Evolutionary conservation across 2,888 invertebrate species (phyloP).

Genomic region (Sarcophaga subvicina): DNA sequence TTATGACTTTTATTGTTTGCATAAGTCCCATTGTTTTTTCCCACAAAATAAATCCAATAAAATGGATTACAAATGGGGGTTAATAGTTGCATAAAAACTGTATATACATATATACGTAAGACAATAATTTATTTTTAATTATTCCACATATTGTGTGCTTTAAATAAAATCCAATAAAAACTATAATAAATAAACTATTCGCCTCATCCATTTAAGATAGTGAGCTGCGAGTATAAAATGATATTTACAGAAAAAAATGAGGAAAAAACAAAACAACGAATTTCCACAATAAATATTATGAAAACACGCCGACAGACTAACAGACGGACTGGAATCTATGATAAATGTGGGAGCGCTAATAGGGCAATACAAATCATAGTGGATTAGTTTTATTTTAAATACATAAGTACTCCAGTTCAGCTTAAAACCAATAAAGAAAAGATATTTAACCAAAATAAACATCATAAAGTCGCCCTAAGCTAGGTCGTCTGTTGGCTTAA

Average conservation of each 20-base stretch:
- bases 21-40: not conserved
- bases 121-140: constrained; percentile 31
- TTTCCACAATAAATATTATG: not conserved
- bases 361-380: not conserved
- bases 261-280: not conserved
- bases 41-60: not conserved
- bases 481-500: no score
- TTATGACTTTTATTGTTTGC: not conserved
- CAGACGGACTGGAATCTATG: not conserved
- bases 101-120: not conserved
- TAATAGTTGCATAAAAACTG: not conserved
- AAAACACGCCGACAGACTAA: not conserved
- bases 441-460: no score
- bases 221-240: no score
- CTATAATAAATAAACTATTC: constrained; percentile 52
- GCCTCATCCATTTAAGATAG: constrained; percentile 16
- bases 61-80: not conserved
- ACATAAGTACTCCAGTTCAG: no score
- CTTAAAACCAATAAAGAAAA: no score
- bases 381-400: not conserved
- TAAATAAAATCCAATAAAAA: constrained; percentile 55
- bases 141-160: not conserved
- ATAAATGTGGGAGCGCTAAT: not conserved
- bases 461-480: no score
- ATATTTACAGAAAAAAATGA: not conserved